Base-by-base conservation (phyloP, 2,797 vertebrate genomes). In the Malurus leucopterus region DNA sequence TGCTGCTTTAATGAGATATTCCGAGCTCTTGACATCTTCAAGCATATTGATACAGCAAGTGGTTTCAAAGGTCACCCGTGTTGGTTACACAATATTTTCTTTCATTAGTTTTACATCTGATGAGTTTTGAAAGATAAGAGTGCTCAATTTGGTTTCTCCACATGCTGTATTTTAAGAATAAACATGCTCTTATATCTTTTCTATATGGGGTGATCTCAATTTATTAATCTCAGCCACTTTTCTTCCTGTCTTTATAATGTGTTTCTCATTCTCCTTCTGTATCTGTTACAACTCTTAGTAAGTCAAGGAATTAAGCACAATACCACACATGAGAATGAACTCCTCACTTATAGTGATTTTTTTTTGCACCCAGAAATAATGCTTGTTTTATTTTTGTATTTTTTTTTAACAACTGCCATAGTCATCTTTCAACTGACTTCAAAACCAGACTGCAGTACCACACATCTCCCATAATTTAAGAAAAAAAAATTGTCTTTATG, bases 81-180 rank as follows among this genome's bases (percentile, higher is more conserved):
- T 55, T 11, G 1, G 50, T 85, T 88, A n/a, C 46, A 78, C 57
- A 88, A 51, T 8, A 63, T 81, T 93, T 93, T 64, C 46, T 64
- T 81, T 78, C 49, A 89, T 65, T 75, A 72, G 14, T 72, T 92
- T 86, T 75, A 46, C 38, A 67, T 84, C 58, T 79, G 29, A 41
- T 72, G 54, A 58, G 30, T 72, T 87, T 87, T 65, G 34, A 67
- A 92, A 84, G 26, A 58, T 57, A 53, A 27, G 62, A 84, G 21
- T 44, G 11, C 23, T 72, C 57, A 21, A 3, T 69, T 80, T 86
- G 14, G 8, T 78, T 80, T 87, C n/a, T 78, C 23, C 26, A 53
- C 29, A 32, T 4, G 9, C 19, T 59, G 9, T n/a, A 47, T 71
- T 84, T 36, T 23, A 72, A 72, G n/a, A 65, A 34, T 69, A 84